Percentiles rank a stretch among this genome's conserved stretches.
Conservation (phyloP, 2,797 vertebrate genomes). For the Coregonus suidteri region DNA sequence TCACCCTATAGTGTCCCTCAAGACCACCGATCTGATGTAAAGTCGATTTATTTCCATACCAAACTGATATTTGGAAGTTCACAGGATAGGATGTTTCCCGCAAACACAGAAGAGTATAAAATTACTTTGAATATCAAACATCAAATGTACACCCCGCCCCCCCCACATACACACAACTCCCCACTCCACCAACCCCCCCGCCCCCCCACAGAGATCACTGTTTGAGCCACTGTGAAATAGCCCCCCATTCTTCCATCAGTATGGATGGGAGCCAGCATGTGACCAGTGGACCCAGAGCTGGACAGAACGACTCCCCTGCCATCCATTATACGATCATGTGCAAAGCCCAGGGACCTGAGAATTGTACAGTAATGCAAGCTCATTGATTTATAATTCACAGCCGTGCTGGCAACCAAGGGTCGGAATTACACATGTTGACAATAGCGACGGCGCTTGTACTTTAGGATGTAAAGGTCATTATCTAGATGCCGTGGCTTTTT, state of each 20-base stretch:
- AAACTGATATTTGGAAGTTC: not conserved
- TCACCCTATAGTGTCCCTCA: not conserved
- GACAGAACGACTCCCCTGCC: constrained; percentile 51
- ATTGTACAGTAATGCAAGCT: constrained; percentile 56
- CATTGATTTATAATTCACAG: constrained; percentile 74
- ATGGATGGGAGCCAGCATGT: constrained; percentile 28
- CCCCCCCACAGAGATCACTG: constrained; percentile 3
- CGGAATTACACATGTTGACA: constrained; percentile 73
- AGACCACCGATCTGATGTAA: not conserved
- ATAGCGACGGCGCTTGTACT: constrained; percentile 50
- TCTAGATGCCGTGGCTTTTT: constrained; percentile 65
- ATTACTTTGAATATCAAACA: not conserved
- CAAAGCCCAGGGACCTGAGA: constrained; percentile 52
- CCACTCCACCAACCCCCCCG: constrained; percentile 13
- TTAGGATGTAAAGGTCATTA: constrained; percentile 70
- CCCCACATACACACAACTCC: constrained; percentile 10
- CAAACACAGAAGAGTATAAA: not conserved
- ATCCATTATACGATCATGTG: constrained; percentile 55
- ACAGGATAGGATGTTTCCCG: not conserved
- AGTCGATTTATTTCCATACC: not conserved
- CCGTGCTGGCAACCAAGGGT: constrained; percentile 45
- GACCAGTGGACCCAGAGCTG: constrained; percentile 35
- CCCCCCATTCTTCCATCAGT: constrained; percentile 14
- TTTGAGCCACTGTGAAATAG: constrained; percentile 38
- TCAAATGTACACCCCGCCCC: not conserved